Evolutionary conservation across 2,797 vertebrate species (phyloP).

Genomic region (Moxostoma hubbsi): DNA sequence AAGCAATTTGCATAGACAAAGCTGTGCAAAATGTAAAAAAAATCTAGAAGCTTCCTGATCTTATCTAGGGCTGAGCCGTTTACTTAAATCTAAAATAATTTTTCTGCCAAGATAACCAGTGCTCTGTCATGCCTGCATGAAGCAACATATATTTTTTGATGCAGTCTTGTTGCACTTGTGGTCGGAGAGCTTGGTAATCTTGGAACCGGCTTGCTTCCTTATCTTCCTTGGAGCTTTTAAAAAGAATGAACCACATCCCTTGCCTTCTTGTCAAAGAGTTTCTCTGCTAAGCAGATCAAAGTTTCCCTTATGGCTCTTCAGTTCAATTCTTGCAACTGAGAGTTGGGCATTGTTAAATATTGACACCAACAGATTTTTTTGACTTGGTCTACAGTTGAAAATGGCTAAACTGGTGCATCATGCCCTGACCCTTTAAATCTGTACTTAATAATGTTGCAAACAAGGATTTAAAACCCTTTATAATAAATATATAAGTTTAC

Average conservation of each 20-base stretch:
- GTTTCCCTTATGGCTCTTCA: background rate
- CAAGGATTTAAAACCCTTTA: background rate
- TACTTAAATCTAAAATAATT: background rate
- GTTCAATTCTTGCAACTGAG: constrained; percentile 4
- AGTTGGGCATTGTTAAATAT: background rate
- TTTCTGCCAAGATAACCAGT: background rate
- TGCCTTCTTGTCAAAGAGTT: background rate
- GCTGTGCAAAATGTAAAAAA: background rate
- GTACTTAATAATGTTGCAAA: background rate
- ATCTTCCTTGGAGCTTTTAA: background rate
- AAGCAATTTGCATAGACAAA: background rate
- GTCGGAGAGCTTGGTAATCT: background rate
- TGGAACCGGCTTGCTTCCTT: background rate
- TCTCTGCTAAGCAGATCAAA: background rate
- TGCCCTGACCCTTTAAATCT: background rate
- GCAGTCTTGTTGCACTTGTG: background rate
- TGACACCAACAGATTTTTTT: background rate
- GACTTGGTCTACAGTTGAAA: background rate
- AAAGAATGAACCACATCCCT: constrained; percentile 32
- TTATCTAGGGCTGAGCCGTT: background rate
- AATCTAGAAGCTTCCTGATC: background rate
- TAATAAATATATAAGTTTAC: too few species aligned
- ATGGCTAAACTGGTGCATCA: background rate
- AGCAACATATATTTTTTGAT: background rate
- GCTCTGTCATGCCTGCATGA: background rate